phyloP scores from a whole-genome alignment of 2,888 invertebrate species.

The Lasius fuliginosus region DNA sequence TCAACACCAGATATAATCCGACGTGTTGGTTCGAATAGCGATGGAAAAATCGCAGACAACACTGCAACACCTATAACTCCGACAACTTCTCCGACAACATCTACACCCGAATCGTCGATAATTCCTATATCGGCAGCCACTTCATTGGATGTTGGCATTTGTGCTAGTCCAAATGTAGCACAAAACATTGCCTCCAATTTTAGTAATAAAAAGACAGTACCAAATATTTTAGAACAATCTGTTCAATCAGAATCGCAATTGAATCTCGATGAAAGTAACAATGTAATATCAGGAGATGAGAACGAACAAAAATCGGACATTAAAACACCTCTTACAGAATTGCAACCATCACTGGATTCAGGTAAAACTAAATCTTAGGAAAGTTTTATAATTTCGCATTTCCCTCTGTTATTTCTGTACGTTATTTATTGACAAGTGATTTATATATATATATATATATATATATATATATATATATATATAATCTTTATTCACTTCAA shows the following conservation, averaged over 20 bases:
- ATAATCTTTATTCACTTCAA: too few relatives aligned
- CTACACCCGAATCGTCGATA: constrained; percentile 13
- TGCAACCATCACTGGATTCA: constrained; percentile 81
- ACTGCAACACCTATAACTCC: constrained; percentile 76
- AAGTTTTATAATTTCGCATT: constrained; percentile 18
- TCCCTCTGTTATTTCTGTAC: not conserved
- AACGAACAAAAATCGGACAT: constrained; percentile 68
- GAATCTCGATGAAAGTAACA: constrained; percentile 28
- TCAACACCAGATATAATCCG: constrained; percentile 93
- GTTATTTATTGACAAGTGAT: not conserved
- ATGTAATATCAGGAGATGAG: constrained; percentile 35
- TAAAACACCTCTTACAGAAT: constrained; percentile 79
- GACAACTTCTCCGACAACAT: constrained; percentile 73
- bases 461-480: too few relatives aligned
- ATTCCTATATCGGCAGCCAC: constrained; percentile 2
- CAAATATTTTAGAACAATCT: constrained; percentile 29
- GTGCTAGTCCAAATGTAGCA: not conserved
- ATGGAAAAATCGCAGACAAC: constrained; percentile 84
- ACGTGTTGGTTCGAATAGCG: constrained; percentile 88
- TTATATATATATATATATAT: too few relatives aligned
- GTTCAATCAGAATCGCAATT: constrained; percentile 29
- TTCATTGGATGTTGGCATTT: constrained; percentile 21
- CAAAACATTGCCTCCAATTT: constrained; percentile 37
- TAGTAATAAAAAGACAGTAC: constrained; percentile 26
- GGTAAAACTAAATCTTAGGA: constrained; percentile 68